Base-by-base conservation (phyloP, 2,113 vertebrate genomes). In the Tylochromis polylepis region DNA sequence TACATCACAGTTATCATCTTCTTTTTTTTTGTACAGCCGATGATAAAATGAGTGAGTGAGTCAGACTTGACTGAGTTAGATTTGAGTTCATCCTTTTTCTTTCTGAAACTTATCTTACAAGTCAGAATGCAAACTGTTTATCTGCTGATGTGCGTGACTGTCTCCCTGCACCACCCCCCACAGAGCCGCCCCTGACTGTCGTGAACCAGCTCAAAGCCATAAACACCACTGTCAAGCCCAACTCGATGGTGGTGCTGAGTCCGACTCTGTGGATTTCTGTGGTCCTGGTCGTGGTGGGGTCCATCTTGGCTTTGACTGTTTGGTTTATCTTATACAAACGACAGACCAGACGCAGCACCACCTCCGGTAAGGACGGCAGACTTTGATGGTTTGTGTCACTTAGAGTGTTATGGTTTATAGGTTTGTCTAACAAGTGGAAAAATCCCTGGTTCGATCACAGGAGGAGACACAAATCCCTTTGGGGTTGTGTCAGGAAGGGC, bases 291-390 rank as follows among this genome's bases (percentile, higher is more conserved):
- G 75, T 57, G 1, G 24, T 89, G 67, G 92, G 92, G 2, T 94
- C 92, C 57, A n/a, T 95, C 41, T 5, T 96, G 86, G 89, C 85
- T 38, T 84, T 97, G 46, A 57, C 70, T 20, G 57, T 96, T 11
- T 96, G 95, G 94, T 57, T 94, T 51, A 36, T 95, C 84, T 93
- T 96, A 20, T 95, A 86, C 91, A 95, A 70, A 88, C 67, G 67
- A 20, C 90, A 93, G 53, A 79, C 2, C 22, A 87, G 89, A 24
- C 38, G 2, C 62, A 53, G 36, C n/a, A 86, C 29, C 15, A 57
- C 14, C 38, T 38, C 90, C 22, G 95, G 95, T 96, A 84, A 85
- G 55, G 3, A 38, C 49, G 2, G 22, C 49, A n/a, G 6, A 20
- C 8, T 22, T 12, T 53, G 12, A 27, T 43, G 27, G 16, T 24